These are phyloP conservation scores for Pantherophis alleghaniensis DNA, from an alignment of 2,797 vertebrate species.

Conservation along the genomic window DNA sequence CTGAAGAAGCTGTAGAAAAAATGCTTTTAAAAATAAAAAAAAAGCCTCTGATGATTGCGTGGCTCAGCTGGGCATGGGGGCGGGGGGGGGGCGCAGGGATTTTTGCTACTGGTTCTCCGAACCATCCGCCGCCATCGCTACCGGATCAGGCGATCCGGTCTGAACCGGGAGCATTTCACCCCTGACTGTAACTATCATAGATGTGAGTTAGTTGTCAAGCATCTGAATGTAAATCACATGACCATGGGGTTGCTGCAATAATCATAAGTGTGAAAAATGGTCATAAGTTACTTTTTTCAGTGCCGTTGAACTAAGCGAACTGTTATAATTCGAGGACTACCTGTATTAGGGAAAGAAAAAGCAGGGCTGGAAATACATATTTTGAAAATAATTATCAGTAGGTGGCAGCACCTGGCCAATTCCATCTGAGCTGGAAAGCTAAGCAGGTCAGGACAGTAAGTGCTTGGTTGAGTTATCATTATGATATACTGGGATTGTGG, in stretches of 20 bases:
- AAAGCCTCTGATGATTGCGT: too few relatives aligned
- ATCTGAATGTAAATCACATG: too few relatives aligned
- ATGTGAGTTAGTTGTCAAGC: not conserved
- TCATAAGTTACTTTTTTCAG: not conserved
- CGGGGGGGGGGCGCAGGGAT: too few relatives aligned
- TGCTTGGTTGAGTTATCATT: not conserved
- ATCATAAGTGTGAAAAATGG: not conserved
- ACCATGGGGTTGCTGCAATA: not conserved
- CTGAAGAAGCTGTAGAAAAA: too few relatives aligned
- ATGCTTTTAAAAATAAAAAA: too few relatives aligned
- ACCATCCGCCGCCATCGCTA: too few relatives aligned
- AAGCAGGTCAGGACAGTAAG: not conserved
- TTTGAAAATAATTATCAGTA: not conserved
- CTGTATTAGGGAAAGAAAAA: not conserved
- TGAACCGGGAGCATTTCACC: too few relatives aligned
- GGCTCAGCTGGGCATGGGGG: too few relatives aligned
- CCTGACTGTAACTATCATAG: not conserved
- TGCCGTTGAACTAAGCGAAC: not conserved
- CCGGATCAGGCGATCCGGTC: too few relatives aligned
- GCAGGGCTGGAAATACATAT: not conserved
- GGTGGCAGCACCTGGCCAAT: not conserved
- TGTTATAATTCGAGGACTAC: not conserved
- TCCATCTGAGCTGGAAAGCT: not conserved
- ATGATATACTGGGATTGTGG: not conserved
- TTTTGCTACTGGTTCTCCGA: too few relatives aligned